These are phyloP conservation scores for Tetrao urogallus DNA, from an alignment of 2,113 vertebrate species.

Conservation along the genomic window DNA sequence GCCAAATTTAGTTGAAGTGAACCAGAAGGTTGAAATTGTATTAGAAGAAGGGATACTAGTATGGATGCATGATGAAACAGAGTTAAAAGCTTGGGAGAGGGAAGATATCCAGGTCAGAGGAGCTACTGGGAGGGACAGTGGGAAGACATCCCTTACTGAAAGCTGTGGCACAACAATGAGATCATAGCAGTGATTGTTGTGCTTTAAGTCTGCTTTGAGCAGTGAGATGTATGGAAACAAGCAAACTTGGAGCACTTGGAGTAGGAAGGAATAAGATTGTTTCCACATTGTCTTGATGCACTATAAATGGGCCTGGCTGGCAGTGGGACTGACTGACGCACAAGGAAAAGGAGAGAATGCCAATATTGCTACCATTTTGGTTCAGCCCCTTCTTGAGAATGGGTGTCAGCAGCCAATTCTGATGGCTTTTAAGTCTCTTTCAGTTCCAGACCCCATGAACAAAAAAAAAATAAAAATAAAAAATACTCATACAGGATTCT, in stretches of 20 bases:
- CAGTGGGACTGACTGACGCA: background rate
- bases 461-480: background rate
- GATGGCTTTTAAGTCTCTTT: background rate
- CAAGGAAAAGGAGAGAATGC: background rate
- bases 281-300: background rate
- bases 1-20: background rate
- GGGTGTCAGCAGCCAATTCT: background rate
- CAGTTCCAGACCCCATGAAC: background rate
- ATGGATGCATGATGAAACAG: background rate
- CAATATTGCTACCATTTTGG: constrained; percentile 4
- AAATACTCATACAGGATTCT: background rate
- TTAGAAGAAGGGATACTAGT: background rate
- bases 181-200: background rate
- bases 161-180: background rate
- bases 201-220: background rate
- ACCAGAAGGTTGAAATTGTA: background rate
- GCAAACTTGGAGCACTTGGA: background rate
- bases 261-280: background rate
- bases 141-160: background rate
- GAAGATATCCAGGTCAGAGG: background rate
- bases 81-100: background rate
- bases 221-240: background rate
- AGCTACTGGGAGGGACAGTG: background rate
- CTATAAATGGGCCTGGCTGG: constrained; percentile 45
- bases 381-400: constrained; percentile 25